These are phyloP conservation scores for Noctilio leporinus DNA, from an alignment of 2,113 vertebrate genomes.

Conservation along the genomic window DNA sequence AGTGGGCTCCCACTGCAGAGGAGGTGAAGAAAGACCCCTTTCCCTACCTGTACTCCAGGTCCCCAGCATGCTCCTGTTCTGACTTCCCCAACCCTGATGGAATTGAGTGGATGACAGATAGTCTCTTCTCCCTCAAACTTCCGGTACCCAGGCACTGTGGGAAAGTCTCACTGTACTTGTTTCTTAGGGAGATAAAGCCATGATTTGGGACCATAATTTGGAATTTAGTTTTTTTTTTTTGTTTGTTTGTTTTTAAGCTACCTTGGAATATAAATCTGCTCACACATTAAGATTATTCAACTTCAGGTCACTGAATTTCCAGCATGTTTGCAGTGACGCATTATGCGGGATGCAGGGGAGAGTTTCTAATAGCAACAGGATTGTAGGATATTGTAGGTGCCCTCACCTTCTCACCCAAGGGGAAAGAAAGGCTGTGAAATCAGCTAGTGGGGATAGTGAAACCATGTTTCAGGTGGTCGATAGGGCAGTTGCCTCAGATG, in stretches of 20 bases:
- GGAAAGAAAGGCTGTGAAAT: not conserved
- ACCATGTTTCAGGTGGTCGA: not conserved
- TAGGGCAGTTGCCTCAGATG: not conserved
- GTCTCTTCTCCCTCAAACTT: not conserved
- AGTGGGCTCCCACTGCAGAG: accelerated
- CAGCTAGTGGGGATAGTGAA: not conserved
- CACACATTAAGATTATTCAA: not conserved
- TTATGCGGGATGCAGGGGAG: not conserved
- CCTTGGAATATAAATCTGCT: not conserved
- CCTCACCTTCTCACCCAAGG: not conserved
- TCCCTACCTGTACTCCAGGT: not conserved
- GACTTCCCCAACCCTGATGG: not conserved
- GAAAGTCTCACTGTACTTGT: not conserved
- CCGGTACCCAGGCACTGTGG: not conserved
- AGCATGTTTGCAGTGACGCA: not conserved
- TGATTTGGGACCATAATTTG: not conserved
- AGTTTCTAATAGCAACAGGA: not conserved
- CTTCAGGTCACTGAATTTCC: not conserved
- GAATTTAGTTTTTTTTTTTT: not conserved
- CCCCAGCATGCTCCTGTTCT: not conserved
- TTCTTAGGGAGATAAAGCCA: not conserved
- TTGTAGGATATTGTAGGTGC: accelerated
- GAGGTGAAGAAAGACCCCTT: not conserved
- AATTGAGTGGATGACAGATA: not conserved
- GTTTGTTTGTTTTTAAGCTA: not conserved